Conservation (phyloP, 2,797 vertebrate genomes). For the Sebastes matsubarae region DNA sequence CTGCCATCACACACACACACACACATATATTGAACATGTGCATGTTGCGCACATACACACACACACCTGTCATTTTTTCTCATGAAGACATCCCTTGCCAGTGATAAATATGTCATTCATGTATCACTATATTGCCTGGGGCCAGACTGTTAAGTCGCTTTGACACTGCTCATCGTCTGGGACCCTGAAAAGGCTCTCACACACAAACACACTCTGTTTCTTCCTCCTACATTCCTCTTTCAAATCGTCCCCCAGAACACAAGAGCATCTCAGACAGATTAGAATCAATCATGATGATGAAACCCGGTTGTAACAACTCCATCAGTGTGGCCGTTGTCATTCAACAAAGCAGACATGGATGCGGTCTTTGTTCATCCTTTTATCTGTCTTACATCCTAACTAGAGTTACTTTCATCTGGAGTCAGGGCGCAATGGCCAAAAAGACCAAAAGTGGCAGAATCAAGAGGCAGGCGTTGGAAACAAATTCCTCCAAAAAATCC, state of each 20-base stretch:
- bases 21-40: constrained; percentile 6
- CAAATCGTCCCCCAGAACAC: constrained; percentile 30
- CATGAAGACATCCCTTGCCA: constrained; percentile 29
- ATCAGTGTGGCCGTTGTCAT: constrained; percentile 39
- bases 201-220: not conserved
- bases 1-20: constrained; percentile 2
- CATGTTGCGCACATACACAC: constrained; percentile 12
- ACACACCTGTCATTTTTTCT: constrained; percentile 7
- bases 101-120: constrained; percentile 50
- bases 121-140: constrained; percentile 38
- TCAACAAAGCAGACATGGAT: constrained; percentile 52
- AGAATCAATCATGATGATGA: constrained; percentile 63
- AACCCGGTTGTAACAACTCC: constrained; percentile 54
- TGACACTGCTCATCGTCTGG: constrained; percentile 44
- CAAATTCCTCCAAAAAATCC: constrained; percentile 6
- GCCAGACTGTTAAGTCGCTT: constrained; percentile 36
- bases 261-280: constrained; percentile 39
- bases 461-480: not conserved
- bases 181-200: constrained; percentile 7
- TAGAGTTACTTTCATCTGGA: constrained; percentile 35
- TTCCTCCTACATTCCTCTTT: constrained; percentile 17
- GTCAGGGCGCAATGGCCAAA: constrained; percentile 3
- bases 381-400: constrained; percentile 35
- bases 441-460: constrained; percentile 14
- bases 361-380: constrained; percentile 49